Evolutionary conservation across 2,797 vertebrate genomes (phyloP), one percentile per base, ranked within the genome.

Genomic region (Cuniculus paca): DNA sequence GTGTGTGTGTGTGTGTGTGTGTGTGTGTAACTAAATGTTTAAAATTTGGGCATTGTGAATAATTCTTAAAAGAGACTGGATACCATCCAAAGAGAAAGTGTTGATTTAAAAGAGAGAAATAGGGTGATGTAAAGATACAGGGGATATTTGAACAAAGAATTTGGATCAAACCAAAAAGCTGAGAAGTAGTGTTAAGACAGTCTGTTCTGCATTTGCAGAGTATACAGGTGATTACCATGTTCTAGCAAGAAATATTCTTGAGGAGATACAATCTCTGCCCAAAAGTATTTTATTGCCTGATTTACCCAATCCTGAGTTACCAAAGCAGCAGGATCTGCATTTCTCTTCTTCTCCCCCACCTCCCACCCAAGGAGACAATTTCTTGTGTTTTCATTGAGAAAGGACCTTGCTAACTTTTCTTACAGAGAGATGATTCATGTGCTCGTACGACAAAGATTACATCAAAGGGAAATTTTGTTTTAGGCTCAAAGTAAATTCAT

Each of bases 391-490:
- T 82, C 63, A 68, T 7, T 61, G 16, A 52, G 13, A 77, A 92
- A 54, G 9, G 24, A 52, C 19, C 22, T 17, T 3, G 91, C 13
- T 19, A 65, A 88, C 48, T 2, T 85, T 12, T 84, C 36, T 42
- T n/a, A 88, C 16, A 52, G 50, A 72, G 28, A 81, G 34, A 70
- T 34, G 50, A 63, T 88, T 75, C 39, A n/a, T 77, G 13, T 42
- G 12, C 34, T 65, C 28, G 45, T 77, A 52, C 2, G 80, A 24
- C 24, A 94, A 88, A 95, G 39, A 78, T 19, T 77, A 1, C 87
- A 74, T 58, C 39, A 90, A 90, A 79, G 16, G 80, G 28, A 95
- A 48, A 81, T 74, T 94, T 88, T 54, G 31, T 87, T 92, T 65
- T 86, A 90, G 10, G 6, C 45, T 77, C 50, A 95, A 75, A 91